Percentiles rank a stretch among this genome's conserved stretches.
Conservation (phyloP, 2,888 invertebrate genomes). For the Lasius platythorax region DNA sequence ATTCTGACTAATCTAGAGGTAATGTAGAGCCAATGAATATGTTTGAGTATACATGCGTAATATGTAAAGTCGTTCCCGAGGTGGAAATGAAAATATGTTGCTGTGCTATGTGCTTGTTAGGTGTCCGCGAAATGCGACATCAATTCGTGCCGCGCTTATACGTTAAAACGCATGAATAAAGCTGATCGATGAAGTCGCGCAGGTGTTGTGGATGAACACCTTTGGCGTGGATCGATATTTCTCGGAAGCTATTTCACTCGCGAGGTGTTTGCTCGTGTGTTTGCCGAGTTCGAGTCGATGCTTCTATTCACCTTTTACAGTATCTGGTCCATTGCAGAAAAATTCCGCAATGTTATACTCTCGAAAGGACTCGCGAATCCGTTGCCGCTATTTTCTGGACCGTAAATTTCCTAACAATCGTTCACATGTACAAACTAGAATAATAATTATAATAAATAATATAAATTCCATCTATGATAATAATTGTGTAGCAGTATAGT, state of each 20-base stretch:
- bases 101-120: background rate
- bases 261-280: background rate
- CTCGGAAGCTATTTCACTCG: slow-evolving; percentile 26
- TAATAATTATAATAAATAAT: slow-evolving; percentile 3
- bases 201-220: slow-evolving; percentile 57
- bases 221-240: slow-evolving; percentile 57
- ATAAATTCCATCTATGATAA: background rate
- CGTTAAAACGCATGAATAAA: slow-evolving; percentile 21
- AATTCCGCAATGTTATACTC: slow-evolving; percentile 5
- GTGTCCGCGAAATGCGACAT: slow-evolving; percentile 15
- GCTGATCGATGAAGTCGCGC: slow-evolving; percentile 62
- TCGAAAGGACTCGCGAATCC: background rate
- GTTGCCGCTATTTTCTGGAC: background rate
- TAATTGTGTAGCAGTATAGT: background rate
- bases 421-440: background rate
- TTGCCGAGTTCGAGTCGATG: slow-evolving; percentile 1
- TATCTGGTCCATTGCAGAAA: slow-evolving; percentile 22
- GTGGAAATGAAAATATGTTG: slow-evolving; percentile 24
- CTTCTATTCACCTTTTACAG: background rate
- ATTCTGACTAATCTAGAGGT: slow-evolving; percentile 20
- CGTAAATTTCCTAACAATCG: slow-evolving; percentile 10
- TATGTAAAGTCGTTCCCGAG: background rate
- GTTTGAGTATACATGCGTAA: background rate
- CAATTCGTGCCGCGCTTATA: slow-evolving; percentile 43
- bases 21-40: background rate